Base-by-base conservation (phyloP, 2,113 vertebrate species). In the Macquaria ambigua region DNA sequence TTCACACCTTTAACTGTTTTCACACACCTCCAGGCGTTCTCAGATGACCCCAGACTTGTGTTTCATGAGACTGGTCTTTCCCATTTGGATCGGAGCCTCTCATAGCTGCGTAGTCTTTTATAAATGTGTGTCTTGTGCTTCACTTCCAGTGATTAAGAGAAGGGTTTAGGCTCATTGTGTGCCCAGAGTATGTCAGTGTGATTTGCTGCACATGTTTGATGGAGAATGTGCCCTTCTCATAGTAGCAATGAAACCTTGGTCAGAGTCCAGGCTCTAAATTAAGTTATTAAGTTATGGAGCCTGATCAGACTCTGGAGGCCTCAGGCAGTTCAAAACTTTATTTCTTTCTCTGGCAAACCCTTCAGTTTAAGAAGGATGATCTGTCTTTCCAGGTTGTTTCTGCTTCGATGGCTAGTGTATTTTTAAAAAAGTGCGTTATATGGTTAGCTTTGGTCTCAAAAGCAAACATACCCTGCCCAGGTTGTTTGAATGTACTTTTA, bases 161-260 rank as follows among this genome's bases (percentile, higher is more conserved):
- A 39, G 21, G 34, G 37, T 83, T 62, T n/a, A 43, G 23, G 48
- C 64, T 81, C 34, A 56, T 52, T 2, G 3, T 80, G 58, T 59
- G 50, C 31, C n/a, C 21, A 43, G 28, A 16, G 34, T 21, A 1
- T 50, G 46, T 62, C 69, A 37, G 28, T 46, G 37, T 77, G 88
- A 85, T 90, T 87, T 80, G 61, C 68, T 10, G 53, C 34, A 34
- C 23, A 3, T 41, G 41, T 43, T 55, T 63, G 28, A 67, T 74
- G n/a, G 34, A 78, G 11, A 28, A 58, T 20, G 15, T 72, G 72
- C 63, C 43, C 43, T 23, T 25, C 56, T 61, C 18, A 5, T 6
- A 25, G 28, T n/a, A 16, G 53, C 53, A 63, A 71, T 46, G 23
- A 78, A 84, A 58, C 68, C 55, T 83, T 69, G 59, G 37, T 80